Evolutionary conservation across 35 echinoderm and acorn worm species (phyloP), one percentile per base, ranked within the genome.

Genomic region (Ptychodera flava): DNA sequence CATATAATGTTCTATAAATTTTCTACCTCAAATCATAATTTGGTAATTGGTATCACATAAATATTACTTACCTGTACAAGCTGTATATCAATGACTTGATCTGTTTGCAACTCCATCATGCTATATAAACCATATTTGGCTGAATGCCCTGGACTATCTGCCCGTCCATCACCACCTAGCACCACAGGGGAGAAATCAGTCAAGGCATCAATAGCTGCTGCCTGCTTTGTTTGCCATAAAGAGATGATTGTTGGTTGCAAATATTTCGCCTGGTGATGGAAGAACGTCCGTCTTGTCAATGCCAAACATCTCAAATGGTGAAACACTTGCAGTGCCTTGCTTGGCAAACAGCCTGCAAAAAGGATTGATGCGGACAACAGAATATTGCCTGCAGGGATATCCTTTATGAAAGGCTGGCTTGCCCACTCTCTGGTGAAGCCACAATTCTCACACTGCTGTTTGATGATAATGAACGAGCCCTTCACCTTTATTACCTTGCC

Each of bases 321-420:
- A 64, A 64, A 22, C 6, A 22, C 22, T 22, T 64, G 6, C 6
- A 64, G 45, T 12, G 22, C 45, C 22, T 64, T 64, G 45, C 6
- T 64, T 6, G 45, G 45, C 6, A 22, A 22, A 12, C 22, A 22
- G 45, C 45, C 45, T 12, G 45, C 6, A 22, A 64, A 64, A 64
- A 64, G 6, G 22, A 64, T 64, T 6, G 45, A 6, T 64, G 45
- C 45, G 27, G 88, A 93, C 32, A 93, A 31, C 0, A 93, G 77
- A 80, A 93, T 36, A 37, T 93, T 93, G 28, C 92, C 92, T 12
- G 92, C 92, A 33, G 92, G 92, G 0, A 85, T 85, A 34, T 82
- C 37, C 1, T 90, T 82, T n/a, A 91, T 87, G 1, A 83, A 27
- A 0, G 93, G 93, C 29, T 94, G 93, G 36, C 93, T 94, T 31